Conservation (phyloP, 2,888 invertebrate genomes). For the Caenorhabditis becei region DNA sequence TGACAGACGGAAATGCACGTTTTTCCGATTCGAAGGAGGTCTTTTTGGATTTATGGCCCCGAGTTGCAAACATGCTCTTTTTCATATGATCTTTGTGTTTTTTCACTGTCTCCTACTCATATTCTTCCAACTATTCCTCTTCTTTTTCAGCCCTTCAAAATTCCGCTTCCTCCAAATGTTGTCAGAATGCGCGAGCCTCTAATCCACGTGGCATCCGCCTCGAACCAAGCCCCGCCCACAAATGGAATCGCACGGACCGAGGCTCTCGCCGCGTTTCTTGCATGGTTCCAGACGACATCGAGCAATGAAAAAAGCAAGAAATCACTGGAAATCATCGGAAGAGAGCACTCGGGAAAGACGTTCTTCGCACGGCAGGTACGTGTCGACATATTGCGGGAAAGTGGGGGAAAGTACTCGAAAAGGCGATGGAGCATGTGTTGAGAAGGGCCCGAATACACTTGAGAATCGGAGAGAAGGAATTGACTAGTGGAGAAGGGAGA, state of each 20-base stretch:
- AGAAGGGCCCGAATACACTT: conserved; percentile 24
- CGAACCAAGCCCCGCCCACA: not conserved
- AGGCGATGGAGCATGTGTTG: conserved; percentile 52
- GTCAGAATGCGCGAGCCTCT: conserved; percentile 47
- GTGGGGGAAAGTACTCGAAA: conserved; percentile 19
- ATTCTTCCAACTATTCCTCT: not conserved
- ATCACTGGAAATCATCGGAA: conserved; percentile 47
- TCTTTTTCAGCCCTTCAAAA: conserved; percentile 8
- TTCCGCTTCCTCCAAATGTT: not conserved
- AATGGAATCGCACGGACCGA: conserved; percentile 23
- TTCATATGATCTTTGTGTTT: not conserved
- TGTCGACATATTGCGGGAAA: conserved; percentile 37
- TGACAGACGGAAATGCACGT: not conserved
- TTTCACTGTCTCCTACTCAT: not conserved
- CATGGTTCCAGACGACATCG: conserved; percentile 38
- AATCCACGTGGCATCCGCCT: conserved; percentile 36
- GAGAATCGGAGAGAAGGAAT: not conserved
- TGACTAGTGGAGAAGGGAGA: conserved; percentile 2
- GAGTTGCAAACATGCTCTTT: too few relatives aligned
- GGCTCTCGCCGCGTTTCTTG: conserved; percentile 11
- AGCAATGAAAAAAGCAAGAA: not conserved
- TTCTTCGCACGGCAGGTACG: conserved; percentile 66
- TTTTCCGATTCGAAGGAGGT: not conserved
- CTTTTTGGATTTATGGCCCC: too few relatives aligned
- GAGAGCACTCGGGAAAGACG: conserved; percentile 64